phyloP scores from a whole-genome alignment of 2,797 vertebrate species.

The Pangasius macronema region DNA sequence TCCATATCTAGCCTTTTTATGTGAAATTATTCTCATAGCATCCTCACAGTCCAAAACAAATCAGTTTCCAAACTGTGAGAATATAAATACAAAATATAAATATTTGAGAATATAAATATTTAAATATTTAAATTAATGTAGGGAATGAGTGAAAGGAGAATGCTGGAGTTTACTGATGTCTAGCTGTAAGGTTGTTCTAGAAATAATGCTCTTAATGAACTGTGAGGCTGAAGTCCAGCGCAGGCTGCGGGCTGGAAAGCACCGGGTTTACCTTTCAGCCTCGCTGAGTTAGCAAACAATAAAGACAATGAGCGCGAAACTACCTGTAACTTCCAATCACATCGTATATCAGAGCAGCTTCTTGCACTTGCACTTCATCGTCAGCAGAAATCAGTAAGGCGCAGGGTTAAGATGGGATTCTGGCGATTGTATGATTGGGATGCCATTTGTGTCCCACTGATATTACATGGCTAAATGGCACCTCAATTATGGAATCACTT shows the following conservation, averaged over 20 bases:
- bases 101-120: background rate
- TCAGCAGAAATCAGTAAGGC: background rate
- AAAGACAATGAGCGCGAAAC: conserved; percentile 24
- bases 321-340: conserved; percentile 13
- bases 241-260: conserved; percentile 44
- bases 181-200: background rate
- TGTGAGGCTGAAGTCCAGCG: conserved; percentile 16
- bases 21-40: background rate
- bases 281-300: conserved; percentile 15
- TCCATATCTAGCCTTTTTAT: background rate
- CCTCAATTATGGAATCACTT: background rate
- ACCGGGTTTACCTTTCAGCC: conserved; percentile 37
- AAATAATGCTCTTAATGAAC: conserved; percentile 35
- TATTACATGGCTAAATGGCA: background rate
- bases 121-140: background rate
- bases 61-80: background rate
- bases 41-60: background rate
- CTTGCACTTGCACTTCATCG: background rate
- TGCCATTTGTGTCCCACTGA: background rate
- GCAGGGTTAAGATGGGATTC: background rate
- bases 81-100: too few relatives aligned
- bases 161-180: background rate
- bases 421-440: background rate
- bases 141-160: background rate
- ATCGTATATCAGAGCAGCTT: background rate